A percentile compares a stretch with the other conserved stretches of the same genome.
These are phyloP conservation scores for Eulemur macaco DNA, from an alignment of 2,113 vertebrate species.

Conservation along the genomic window DNA sequence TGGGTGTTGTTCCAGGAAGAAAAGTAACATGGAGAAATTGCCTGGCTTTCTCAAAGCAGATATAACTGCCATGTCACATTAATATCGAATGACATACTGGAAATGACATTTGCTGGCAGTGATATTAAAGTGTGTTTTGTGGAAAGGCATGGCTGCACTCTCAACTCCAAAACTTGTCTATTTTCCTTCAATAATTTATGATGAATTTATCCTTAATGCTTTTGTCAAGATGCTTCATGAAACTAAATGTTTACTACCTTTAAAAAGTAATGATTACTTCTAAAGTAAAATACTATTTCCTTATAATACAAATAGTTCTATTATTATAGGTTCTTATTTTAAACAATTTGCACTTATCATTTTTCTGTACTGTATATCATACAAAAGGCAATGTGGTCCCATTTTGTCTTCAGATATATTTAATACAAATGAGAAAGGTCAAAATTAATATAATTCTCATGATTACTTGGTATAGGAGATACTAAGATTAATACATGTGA, in stretches of 20 bases:
- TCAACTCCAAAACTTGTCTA: neutral
- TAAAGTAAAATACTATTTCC: neutral
- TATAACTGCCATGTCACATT: neutral
- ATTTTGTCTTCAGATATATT: neutral
- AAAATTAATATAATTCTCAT: neutral
- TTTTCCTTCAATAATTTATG: slow-evolving; percentile 9
- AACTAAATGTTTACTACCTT: neutral
- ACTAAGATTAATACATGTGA: neutral
- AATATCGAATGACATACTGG: neutral
- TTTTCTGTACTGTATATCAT: neutral
- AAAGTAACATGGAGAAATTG: neutral
- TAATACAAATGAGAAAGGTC: neutral
- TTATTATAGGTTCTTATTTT: neutral
- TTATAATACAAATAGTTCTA: neutral
- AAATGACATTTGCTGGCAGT: neutral
- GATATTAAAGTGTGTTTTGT: neutral
- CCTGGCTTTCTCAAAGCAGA: neutral
- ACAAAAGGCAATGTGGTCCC: neutral
- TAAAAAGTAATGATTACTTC: neutral
- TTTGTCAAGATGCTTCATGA: neutral
- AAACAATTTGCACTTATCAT: neutral
- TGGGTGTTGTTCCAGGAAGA: neutral
- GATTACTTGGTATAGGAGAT: neutral
- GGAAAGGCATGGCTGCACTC: neutral
- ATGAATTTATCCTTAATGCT: neutral